Evolutionary conservation across 2,797 vertebrate genomes (phyloP).

Genomic region (Acanthopagrus latus): DNA sequence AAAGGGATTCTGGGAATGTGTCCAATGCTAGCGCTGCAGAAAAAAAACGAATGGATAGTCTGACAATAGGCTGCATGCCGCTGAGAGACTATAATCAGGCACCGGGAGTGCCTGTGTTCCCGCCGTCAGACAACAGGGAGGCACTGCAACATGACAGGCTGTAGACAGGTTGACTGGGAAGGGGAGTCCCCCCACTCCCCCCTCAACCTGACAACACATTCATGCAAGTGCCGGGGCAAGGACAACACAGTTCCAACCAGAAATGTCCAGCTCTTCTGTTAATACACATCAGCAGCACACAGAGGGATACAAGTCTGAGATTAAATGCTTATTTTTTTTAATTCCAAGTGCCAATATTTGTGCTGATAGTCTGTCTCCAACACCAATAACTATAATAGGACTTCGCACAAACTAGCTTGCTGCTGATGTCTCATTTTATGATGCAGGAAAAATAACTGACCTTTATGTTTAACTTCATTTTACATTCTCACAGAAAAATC

Average conservation of each 20-base stretch:
- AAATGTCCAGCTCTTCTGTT: slow-evolving; percentile 25
- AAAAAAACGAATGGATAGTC: slow-evolving; percentile 71
- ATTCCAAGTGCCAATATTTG: neutral
- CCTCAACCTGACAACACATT: slow-evolving; percentile 28
- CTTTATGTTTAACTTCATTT: neutral
- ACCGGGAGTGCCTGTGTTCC: slow-evolving; percentile 39
- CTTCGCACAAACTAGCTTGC: neutral
- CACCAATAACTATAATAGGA: neutral
- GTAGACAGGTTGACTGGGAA: slow-evolving; percentile 56
- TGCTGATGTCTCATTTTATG: neutral
- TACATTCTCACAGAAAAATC: neutral
- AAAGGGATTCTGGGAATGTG: slow-evolving; percentile 75
- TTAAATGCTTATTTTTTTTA: neutral
- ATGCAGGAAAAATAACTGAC: neutral
- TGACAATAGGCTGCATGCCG: slow-evolving; percentile 66
- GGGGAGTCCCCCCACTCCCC: neutral
- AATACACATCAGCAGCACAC: neutral
- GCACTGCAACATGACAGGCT: slow-evolving; percentile 51
- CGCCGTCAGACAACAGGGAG: slow-evolving; percentile 52
- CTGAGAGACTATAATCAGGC: slow-evolving; percentile 64
- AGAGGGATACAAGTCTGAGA: neutral
- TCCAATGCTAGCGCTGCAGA: slow-evolving; percentile 70
- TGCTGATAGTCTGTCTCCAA: neutral
- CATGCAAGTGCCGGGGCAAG: slow-evolving; percentile 27
- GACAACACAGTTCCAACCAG: slow-evolving; percentile 15